Evolutionary conservation across 2,888 invertebrate species (phyloP), one percentile per base, ranked within the genome.

Genomic region (Crossocerus cetratus): DNA sequence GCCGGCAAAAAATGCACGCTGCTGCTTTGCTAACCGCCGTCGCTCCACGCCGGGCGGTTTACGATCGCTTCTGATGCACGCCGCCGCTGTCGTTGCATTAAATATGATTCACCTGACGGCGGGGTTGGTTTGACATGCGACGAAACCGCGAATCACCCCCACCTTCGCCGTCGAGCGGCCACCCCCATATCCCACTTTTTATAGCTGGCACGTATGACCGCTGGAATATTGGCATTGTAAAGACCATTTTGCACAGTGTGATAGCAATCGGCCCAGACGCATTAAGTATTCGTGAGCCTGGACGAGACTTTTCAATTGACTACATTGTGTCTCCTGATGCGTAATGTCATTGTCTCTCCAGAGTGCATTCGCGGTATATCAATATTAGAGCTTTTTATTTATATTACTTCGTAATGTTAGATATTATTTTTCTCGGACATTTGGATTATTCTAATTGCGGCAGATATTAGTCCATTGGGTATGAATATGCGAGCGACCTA

Each of bases 21-120:
- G 45, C 65, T 55, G 69, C 59, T 32, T 32, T 4, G 70, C 64
- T 22, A 73, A 32, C 80, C 69, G 74, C 69, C 71, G 58, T 16
- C 55, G 62, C 45, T 32, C 49, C 49, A 49, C 49, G 62, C 61
- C 43, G 69, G 49, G 22, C 65, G 73, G 63, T 84, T 82, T 80
- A 82, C 80, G 78, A 77, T 74, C 74, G 72, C 73, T 65, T 77
- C 79, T 74, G 82, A 81, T 78, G 68, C 32, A 32, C 32, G 76
- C 73, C 70, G 77, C 82, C 80, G 82, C 78, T 57, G 64, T 72
- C 67, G 72, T 67, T 65, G 77, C 74, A 74, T 76, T 69, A 70
- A 80, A 75, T 73, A 72, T 75, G 78, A 78, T 78, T 67, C 72
- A 76, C 62, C 65, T 65, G 63, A 67, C 65, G 67, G 54, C 49